Evolutionary conservation across 2,888 invertebrate species (phyloP).

Genomic region (Taenaris catops): DNA sequence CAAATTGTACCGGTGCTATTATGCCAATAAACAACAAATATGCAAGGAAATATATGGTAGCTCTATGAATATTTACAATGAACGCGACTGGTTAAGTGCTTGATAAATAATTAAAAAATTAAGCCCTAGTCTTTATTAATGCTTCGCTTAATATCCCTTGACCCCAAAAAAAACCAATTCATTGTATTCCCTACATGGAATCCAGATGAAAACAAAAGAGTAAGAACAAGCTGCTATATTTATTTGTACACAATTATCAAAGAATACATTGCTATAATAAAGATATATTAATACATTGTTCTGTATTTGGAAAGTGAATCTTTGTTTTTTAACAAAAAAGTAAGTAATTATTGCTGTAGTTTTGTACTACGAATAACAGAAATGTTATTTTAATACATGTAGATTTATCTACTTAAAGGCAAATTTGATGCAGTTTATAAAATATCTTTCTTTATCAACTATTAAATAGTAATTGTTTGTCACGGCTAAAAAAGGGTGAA

Average conservation of each 20-base stretch:
- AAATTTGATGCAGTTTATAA: too few species aligned
- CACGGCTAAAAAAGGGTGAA: too few species aligned
- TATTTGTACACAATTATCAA: neutral
- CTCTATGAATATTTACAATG: conserved; percentile 30
- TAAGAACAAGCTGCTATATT: conserved; percentile 1
- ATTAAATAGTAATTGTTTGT: too few species aligned
- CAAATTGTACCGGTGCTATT: conserved; percentile 52
- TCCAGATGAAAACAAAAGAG: conserved; percentile 8
- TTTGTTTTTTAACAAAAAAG: neutral
- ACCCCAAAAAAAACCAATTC: conserved; percentile 1
- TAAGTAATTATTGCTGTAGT: neutral
- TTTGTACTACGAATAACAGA: too few species aligned
- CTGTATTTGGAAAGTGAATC: conserved; percentile 4
- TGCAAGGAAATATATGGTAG: conserved; percentile 42
- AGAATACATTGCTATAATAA: neutral
- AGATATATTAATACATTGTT: conserved; percentile 2
- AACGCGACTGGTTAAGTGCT: conserved; percentile 32
- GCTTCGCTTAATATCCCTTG: conserved; percentile 1
- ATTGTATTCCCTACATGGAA: conserved; percentile 10
- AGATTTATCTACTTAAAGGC: too few species aligned
- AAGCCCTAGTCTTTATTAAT: too few species aligned
- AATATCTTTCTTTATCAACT: too few species aligned
- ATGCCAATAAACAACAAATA: conserved; percentile 57
- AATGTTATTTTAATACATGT: too few species aligned
- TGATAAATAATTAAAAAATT: too few species aligned